Evolutionary conservation across 2,113 vertebrate species (phyloP).

Genomic region (Vulpes lagopus): DNA sequence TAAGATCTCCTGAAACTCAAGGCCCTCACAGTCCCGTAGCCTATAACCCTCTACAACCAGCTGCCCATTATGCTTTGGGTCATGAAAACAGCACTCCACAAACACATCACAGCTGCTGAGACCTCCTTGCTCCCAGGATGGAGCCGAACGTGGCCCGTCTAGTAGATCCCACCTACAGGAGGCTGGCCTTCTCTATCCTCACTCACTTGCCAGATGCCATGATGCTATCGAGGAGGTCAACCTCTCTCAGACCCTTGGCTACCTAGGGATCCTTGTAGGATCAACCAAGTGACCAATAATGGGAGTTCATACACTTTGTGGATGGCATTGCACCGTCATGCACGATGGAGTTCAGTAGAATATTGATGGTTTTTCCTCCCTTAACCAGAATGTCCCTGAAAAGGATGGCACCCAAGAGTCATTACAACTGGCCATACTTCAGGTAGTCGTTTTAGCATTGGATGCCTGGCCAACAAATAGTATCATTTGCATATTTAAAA

Average conservation of each 20-base stretch:
- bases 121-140: constrained; percentile 1
- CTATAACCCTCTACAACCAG: neutral
- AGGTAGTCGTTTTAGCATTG: constrained; percentile 12
- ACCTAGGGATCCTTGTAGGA: neutral
- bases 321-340: neutral
- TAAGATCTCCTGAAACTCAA: constrained; percentile 18
- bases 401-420: neutral
- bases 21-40: neutral
- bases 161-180: neutral
- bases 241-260: neutral
- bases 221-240: neutral
- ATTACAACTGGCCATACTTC: neutral
- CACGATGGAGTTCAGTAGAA: constrained; percentile 1
- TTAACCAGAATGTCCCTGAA: constrained; percentile 46
- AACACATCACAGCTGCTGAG: neutral
- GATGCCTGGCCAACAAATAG: neutral
- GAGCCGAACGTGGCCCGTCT: neutral
- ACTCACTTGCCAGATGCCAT: constrained; percentile 36
- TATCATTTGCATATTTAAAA: neutral
- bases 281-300: neutral
- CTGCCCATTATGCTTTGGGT: neutral
- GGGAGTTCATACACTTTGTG: neutral
- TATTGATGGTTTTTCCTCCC: neutral
- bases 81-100: neutral
- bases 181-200: neutral